Conservation (phyloP, 2,113 vertebrate species). For the Marcusenius ussheri region DNA sequence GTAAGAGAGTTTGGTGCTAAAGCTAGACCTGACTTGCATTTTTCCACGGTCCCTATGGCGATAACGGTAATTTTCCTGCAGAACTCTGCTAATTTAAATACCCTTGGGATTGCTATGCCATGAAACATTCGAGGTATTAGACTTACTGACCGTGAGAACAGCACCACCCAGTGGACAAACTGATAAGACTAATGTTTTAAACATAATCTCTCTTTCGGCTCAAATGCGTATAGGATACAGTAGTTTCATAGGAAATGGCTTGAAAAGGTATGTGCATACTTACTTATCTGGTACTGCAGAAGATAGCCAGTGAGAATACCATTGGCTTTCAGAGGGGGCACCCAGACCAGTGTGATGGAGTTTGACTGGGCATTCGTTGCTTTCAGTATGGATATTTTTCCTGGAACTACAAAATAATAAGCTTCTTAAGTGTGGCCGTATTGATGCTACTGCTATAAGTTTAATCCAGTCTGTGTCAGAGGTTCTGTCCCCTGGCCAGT, state of each 20-base stretch:
- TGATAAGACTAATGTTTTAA: not conserved
- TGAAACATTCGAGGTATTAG: not conserved
- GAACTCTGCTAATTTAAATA: not conserved
- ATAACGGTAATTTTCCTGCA: constrained; percentile 3
- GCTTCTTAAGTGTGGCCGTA: not conserved
- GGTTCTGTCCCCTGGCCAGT: not conserved
- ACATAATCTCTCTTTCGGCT: not conserved
- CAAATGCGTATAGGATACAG: not conserved
- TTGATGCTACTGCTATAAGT: not conserved
- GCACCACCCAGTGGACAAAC: constrained; percentile 3
- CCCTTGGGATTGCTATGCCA: not conserved
- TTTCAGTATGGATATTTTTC: constrained; percentile 74
- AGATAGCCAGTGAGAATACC: constrained; percentile 79
- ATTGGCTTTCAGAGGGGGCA: constrained; percentile 71
- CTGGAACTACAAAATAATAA: constrained; percentile 69
- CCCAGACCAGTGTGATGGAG: constrained; percentile 74
- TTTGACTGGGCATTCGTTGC: constrained; percentile 73
- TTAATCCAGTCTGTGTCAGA: not conserved
- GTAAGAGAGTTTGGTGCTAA: not conserved
- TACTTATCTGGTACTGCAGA: constrained; percentile 90
- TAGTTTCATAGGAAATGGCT: not conserved
- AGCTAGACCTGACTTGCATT: not conserved
- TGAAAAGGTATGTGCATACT: constrained; percentile 57
- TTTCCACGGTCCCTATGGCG: not conserved
- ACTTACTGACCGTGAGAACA: not conserved